Evolutionary conservation across 2,113 vertebrate species (phyloP).

Genomic region (rabbit (Oryctolagus cuniculus)): mOryCun1.1 NC_091434.1:51264501-51265000

Average conservation of each 20-base stretch:
- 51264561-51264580: constrained; percentile 19
- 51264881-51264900: not conserved
- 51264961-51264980: too few relatives aligned
- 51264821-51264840: not conserved
- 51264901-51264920: not conserved
- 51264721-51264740: not conserved
- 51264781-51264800: constrained; percentile 41
- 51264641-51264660: not conserved
- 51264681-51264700: not conserved
- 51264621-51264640: not conserved
- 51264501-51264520: not conserved
- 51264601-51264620: constrained; percentile 22
- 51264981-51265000: too few relatives aligned
- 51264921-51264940: too few relatives aligned
- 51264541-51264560: not conserved
- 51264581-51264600: constrained; percentile 21
- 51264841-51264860: not conserved
- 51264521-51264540: constrained; percentile 12
- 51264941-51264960: too few relatives aligned
- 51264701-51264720: not conserved
- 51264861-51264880: not conserved
- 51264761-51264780: constrained; percentile 15
- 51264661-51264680: not conserved
- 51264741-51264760: not conserved
- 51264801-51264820: not conserved